Base-by-base conservation (phyloP, 2,888 invertebrate species). In the Camptogramma bilineatum region DNA sequence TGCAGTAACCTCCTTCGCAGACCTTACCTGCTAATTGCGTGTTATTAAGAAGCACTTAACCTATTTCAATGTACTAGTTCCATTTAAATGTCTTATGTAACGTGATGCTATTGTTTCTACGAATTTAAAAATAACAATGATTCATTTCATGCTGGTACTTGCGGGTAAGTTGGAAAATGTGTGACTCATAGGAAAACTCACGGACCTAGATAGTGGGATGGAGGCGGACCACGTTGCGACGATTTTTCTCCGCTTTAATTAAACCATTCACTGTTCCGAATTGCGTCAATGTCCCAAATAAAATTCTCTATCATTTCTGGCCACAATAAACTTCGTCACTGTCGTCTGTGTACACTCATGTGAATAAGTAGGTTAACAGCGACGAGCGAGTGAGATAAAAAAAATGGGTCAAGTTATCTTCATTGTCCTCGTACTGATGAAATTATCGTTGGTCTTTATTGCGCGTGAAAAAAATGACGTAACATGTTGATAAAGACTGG, bases 361-460 rank as follows among this genome's bases (percentile, higher is more conserved):
- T 86, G 86, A 73, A 79, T 82, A 91, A 84, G 85, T 93, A 84
- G 92, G 93, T 91, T 92, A n/a, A 91, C 80, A 88, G 85, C 86
- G 82, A 85, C 86, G 84, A 81, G 83, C 79, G 83, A 78, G 79
- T 68, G 82, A 90, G 91, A 91, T 92, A 93, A 92, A 93, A 90
- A 90, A 93, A 90, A 93, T 93, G 82, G 93, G 93, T 92, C 93
- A 93, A 93, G 92, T 91, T 91, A 92, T 93, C 93, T 91, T 89
- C 75, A 81, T 80, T 85, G 93, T 92, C 93, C 93, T 93, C 93
- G 91, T 80, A 81, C 73, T 87, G 82, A 87, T 88, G 89, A 87
- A 90, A 91, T 90, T 90, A 91, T 89, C 90, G 80, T 69, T 71
- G 77, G 79, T 70, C 64, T 71, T 71, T 90, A 90, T 87, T 90